Percentiles rank a stretch among this genome's conserved stretches.
phyloP scores from a whole-genome alignment of 2,797 vertebrate genomes.

The Percopsis omiscomaycus region DNA sequence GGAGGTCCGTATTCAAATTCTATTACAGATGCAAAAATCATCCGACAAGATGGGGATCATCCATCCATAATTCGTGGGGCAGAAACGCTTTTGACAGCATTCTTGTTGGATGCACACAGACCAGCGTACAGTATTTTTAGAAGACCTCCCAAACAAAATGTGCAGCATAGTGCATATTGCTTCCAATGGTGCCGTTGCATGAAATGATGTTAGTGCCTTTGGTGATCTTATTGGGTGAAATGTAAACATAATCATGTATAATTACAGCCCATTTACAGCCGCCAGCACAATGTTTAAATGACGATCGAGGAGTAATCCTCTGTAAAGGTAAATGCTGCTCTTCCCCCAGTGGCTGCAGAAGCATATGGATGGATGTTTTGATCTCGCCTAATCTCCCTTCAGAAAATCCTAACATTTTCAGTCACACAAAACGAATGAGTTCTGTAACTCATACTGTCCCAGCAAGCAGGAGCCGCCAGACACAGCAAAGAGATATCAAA shows the following conservation, averaged over 20 bases:
- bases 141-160: conserved; percentile 19
- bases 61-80: not conserved
- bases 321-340: conserved; percentile 33
- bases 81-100: not conserved
- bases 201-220: conserved; percentile 27
- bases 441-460: not conserved
- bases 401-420: conserved; percentile 6
- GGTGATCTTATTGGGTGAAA: conserved; percentile 26
- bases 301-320: conserved; percentile 38
- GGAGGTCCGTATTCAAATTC: conserved; percentile 32
- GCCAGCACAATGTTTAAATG: conserved; percentile 19
- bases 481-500: conserved; percentile 1
- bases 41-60: conserved; percentile 1
- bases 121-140: conserved; percentile 27
- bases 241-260: conserved; percentile 51
- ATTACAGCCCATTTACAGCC: conserved; percentile 44
- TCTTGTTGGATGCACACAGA: not conserved
- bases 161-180: conserved; percentile 10
- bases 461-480: not conserved
- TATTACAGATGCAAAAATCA: conserved; percentile 31
- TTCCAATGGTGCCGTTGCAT: conserved; percentile 25
- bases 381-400: conserved; percentile 2
- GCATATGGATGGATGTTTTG: conserved; percentile 26
- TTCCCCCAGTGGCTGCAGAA: conserved; percentile 8
- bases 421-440: conserved; percentile 4